Conservation (phyloP, 2,888 invertebrate species). For the Venusia cambrica region DNA sequence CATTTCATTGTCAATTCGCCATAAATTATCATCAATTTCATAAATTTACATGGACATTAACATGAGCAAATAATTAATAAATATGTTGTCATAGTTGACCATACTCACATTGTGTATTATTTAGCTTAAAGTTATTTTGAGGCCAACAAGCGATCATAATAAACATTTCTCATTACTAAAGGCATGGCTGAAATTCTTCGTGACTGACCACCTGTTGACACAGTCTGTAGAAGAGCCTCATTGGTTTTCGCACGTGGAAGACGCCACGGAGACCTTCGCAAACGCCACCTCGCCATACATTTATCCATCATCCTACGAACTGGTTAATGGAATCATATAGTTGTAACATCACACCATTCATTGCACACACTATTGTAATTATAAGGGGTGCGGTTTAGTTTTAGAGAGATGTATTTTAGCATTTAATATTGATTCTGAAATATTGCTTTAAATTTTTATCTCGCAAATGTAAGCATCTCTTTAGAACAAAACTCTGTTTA, state of each 20-base stretch:
- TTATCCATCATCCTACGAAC: constrained; percentile 68
- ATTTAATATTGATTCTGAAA: constrained; percentile 29
- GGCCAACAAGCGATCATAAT: constrained; percentile 12
- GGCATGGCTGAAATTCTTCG: constrained; percentile 82
- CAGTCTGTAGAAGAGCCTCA: constrained; percentile 73
- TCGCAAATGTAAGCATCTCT: constrained; percentile 45
- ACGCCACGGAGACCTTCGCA: constrained; percentile 61
- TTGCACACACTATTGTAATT: constrained; percentile 50
- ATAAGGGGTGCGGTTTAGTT: constrained; percentile 46
- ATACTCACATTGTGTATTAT: not conserved
- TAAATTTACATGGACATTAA: no score
- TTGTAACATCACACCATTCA: constrained; percentile 48
- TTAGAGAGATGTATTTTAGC: constrained; percentile 51
- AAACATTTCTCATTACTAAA: constrained; percentile 68
- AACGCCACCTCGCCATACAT: constrained; percentile 54
- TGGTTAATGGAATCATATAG: constrained; percentile 77
- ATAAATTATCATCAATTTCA: no score
- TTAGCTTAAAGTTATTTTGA: constrained; percentile 1
- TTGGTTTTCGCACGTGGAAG: constrained; percentile 67
- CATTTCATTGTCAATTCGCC: no score
- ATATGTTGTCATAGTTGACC: no score
- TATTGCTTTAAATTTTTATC: constrained; percentile 10
- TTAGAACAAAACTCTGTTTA: constrained; percentile 42
- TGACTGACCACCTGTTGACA: constrained; percentile 75
- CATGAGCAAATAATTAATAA: no score